These are phyloP conservation scores for Stramonita haemastoma DNA, from an alignment of 2,888 invertebrate genomes.

Conservation along the genomic window DNA sequence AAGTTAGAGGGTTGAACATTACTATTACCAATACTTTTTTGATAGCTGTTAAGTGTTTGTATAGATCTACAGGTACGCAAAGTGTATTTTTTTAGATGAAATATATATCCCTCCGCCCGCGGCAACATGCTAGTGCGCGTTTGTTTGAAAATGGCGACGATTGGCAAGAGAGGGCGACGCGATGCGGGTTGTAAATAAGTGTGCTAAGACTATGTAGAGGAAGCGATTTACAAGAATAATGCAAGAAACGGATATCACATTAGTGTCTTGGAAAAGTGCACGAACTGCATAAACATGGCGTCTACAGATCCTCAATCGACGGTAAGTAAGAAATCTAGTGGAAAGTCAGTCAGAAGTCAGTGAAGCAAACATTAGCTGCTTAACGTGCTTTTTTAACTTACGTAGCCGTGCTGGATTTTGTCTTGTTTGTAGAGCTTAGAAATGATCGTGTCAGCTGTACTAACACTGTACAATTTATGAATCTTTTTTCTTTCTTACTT, in stretches of 20 bases:
- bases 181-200: not conserved
- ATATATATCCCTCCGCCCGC: conserved; percentile 37
- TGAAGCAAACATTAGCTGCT: too few species aligned
- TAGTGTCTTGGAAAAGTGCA: conserved; percentile 36
- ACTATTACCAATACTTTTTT: too few species aligned
- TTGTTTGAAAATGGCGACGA: conserved; percentile 72
- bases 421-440: too few species aligned
- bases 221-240: not conserved
- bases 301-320: conserved; percentile 46
- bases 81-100: not conserved
- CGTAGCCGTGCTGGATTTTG: too few species aligned
- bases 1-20: too few species aligned
- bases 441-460: too few species aligned
- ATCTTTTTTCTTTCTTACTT: too few species aligned
- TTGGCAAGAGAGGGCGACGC: not conserved
- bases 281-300: conserved; percentile 46
- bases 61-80: not conserved
- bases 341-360: too few species aligned
- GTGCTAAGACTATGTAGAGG: not conserved
- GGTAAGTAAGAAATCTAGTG: conserved; percentile 43
- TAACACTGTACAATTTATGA: too few species aligned
- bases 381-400: too few species aligned
- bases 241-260: conserved; percentile 39
- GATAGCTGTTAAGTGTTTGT: not conserved
- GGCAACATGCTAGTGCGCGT: conserved; percentile 45